A percentile compares a stretch with the other conserved stretches of the same genome.
Conservation (phyloP, 2,888 invertebrate species). For the Cantharis lateralis region DNA sequence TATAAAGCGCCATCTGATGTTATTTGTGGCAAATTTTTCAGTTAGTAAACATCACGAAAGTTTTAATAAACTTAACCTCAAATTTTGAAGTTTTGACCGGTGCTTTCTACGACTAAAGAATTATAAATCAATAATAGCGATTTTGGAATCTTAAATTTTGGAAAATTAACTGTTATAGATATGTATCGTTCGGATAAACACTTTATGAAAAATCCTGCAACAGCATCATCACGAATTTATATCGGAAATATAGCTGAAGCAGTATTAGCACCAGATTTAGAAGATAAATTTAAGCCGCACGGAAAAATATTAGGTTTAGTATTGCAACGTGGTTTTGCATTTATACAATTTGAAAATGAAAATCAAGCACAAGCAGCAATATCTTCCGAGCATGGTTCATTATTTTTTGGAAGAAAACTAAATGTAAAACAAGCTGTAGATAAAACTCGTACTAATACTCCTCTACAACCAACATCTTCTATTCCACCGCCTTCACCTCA, state of each 20-base stretch:
- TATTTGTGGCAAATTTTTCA: neutral
- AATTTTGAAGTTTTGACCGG: neutral
- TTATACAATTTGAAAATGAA: conserved; percentile 83
- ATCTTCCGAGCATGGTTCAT: conserved; percentile 67
- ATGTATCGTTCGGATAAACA: conserved; percentile 56
- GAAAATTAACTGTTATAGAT: too few relatives aligned
- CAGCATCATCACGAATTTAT: conserved; percentile 77
- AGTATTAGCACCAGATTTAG: conserved; percentile 65
- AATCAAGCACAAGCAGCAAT: conserved; percentile 77
- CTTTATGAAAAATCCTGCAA: conserved; percentile 73
- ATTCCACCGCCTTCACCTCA: neutral
- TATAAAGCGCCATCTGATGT: neutral
- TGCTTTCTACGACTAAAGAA: neutral
- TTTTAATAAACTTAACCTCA: neutral
- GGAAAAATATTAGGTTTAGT: conserved; percentile 73
- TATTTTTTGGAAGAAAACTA: conserved; percentile 74
- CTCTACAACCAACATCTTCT: neutral
- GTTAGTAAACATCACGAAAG: neutral
- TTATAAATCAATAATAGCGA: neutral
- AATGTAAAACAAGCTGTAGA: conserved; percentile 66
- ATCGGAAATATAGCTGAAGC: conserved; percentile 74
- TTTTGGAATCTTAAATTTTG: neutral
- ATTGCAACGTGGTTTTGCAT: conserved; percentile 82
- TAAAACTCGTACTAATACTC: conserved; percentile 48
- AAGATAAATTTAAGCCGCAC: conserved; percentile 75